These are phyloP conservation scores for Eristalinus sepulchralis DNA, from an alignment of 2,888 invertebrate genomes.

Conservation along the genomic window DNA sequence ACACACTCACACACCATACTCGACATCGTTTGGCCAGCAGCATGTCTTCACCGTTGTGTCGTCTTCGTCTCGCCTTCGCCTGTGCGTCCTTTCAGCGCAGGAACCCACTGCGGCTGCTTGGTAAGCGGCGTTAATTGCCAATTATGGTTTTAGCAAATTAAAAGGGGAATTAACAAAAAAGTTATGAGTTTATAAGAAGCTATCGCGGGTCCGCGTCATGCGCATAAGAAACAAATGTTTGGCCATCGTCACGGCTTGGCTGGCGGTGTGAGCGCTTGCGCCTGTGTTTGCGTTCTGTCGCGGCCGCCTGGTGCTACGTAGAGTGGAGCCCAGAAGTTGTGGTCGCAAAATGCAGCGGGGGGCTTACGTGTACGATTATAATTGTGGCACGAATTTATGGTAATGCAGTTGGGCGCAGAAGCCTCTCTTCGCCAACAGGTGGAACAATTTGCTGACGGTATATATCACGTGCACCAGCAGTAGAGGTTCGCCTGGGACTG, in stretches of 20 bases:
- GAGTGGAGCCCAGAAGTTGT: neutral
- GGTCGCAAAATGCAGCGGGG: conserved; percentile 1
- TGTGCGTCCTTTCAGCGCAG: neutral
- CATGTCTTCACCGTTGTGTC: neutral
- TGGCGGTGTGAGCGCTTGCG: neutral
- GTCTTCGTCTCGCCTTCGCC: neutral
- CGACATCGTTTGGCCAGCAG: neutral
- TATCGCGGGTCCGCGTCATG: conserved; percentile 20
- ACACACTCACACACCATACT: conserved; percentile 2
- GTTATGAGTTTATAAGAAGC: conserved; percentile 69
- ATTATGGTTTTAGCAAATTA: conserved; percentile 70
- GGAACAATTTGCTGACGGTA: conserved; percentile 44
- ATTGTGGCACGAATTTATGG: conserved; percentile 68
- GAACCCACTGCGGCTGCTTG: conserved; percentile 21
- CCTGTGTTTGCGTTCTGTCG: neutral
- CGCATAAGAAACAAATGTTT: conserved; percentile 47
- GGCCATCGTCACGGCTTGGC: conserved; percentile 26
- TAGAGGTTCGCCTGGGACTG: conserved; percentile 26
- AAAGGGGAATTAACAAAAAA: conserved; percentile 69
- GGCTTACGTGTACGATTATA: conserved; percentile 49
- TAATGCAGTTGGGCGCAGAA: conserved; percentile 54
- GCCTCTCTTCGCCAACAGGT: conserved; percentile 45
- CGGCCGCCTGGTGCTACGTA: neutral
- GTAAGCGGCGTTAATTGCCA: conserved; percentile 70
- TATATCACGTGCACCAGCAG: conserved; percentile 61